Evolutionary conservation across 2,888 invertebrate species (phyloP), one percentile per base, ranked within the genome.

Genomic region (Synanthedon tipuliformis): DNA sequence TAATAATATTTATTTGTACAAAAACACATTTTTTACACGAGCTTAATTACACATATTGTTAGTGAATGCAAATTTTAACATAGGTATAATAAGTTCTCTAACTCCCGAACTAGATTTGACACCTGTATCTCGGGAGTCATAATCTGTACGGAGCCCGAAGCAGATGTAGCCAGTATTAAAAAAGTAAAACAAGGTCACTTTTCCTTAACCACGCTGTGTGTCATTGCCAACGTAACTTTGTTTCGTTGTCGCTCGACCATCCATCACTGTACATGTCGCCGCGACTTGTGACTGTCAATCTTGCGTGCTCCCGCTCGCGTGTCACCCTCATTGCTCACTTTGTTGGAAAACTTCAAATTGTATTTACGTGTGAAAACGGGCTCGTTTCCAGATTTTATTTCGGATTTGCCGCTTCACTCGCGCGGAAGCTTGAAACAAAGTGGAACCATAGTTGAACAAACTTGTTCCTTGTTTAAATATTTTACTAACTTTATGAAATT

Each of bases 251-350:
- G 45, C 45, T 45, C 45, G 45, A n/a, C 45, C 13, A 45, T 45
- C 45, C 45, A 45, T 45, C 45, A 45, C 45, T 45, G 45, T 45
- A 45, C 45, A 8, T 12, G 45, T 45, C 45, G 45, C 45, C 45
- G 45, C 45, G 71, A 66, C 66, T 63, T 62, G 62, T 71, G 77
- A 75, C 73, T 73, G 71, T 72, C 73, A 73, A 73, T 72, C 75
- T 72, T 65, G 63, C 65, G 62, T 63, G 65, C 61, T 65, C 62
- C 61, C 63, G 65, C 61, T 65, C 62, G 60, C 63, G 56, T 61
- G 58, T 50, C 54, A 52, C 52, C 52, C 54, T 71, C 66, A 71
- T 70, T 71, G 70, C 63, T 64, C 61, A 61, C 56, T 63, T 65
- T 57, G 60, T 60, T 59, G 61, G 64, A 61, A 62, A 55, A 60